Base-by-base conservation (phyloP, 2,113 vertebrate species). In the Nesogale talazaci region DNA sequence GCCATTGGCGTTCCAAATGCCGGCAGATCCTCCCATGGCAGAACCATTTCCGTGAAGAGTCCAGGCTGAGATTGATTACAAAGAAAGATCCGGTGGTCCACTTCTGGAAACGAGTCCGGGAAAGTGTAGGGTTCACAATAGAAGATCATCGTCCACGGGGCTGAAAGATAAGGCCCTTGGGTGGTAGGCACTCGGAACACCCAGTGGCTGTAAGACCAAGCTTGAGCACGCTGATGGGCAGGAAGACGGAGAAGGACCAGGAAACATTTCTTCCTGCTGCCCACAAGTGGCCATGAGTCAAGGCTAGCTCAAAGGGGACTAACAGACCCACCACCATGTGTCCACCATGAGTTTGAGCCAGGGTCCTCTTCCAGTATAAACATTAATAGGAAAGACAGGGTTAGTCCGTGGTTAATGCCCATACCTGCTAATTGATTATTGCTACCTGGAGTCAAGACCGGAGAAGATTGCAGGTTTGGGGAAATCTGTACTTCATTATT, bases 401-500 rank as follows among this genome's bases (percentile, higher is more conserved):
- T 69, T 56, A 42, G 69, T 52, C 36, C 46, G 1, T 9, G 42
- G 27, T 3, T 57, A 87, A 22, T 34, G 20, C 3, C 10, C 38
- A 23, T 31, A 17, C 2, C 10, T 34, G 1, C 25, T 16, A 19
- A 36, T 17, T 16, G 17, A 19, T n/a, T 36, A 23, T 5, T 34
- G 25, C 63, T 76, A 34, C 31, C 34, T 57, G 36, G 10, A 77
- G 42, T 8, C 12, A 20, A 25, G 42, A 29, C 42, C 65, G 38
- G 38, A 70, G 79, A 76, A 20, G 42, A 79, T 31, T 67, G 63
- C 46, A 27, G 74, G 38, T 56, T 40, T 17, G 19, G 69, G 74
- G 76, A 61, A 61, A 79, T 89, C 91, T 56, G 40, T 34, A 86
- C 31, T 69, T 46, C 78, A 83, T 80, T 77, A 75, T 16, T 72